Percentiles rank a stretch among this genome's conserved stretches.
These are phyloP conservation scores for Cheilosia impressa DNA, from an alignment of 2,888 invertebrate species.

Conservation along the genomic window DNA sequence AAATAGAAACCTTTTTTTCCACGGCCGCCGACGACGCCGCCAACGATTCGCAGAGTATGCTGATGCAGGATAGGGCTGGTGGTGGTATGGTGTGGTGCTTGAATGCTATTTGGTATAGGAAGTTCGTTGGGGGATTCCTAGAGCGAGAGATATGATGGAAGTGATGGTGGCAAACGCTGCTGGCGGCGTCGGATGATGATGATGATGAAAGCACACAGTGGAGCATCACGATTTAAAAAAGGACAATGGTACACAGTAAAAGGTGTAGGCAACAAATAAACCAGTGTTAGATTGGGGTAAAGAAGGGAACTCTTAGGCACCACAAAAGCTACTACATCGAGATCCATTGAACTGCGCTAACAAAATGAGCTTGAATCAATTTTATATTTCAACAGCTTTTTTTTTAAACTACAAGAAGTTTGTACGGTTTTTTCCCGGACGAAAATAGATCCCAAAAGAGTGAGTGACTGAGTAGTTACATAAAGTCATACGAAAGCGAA, in stretches of 20 bases:
- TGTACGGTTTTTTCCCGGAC: too few species aligned
- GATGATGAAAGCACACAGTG: conserved; percentile 33
- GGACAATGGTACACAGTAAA: neutral
- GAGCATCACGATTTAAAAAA: conserved; percentile 13
- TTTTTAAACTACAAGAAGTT: too few species aligned
- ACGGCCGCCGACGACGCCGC: conserved; percentile 46
- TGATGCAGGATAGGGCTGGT: neutral
- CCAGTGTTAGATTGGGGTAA: too few species aligned
- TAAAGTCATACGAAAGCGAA: too few species aligned
- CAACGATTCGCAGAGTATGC: conserved; percentile 18
- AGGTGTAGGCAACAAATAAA: too few species aligned
- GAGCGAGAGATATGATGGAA: conserved; percentile 64
- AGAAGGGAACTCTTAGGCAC: too few species aligned
- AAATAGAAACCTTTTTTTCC: conserved; percentile 73
- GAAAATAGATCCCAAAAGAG: too few species aligned
- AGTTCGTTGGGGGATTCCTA: conserved; percentile 42
- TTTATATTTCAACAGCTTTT: too few species aligned
- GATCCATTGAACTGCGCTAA: too few species aligned
- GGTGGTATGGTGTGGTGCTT: conserved; percentile 2
- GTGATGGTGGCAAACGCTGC: conserved; percentile 45
- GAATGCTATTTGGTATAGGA: conserved; percentile 34
- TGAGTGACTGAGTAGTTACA: too few species aligned
- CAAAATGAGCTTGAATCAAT: too few species aligned
- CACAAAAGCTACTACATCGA: too few species aligned
- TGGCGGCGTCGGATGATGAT: conserved; percentile 35